Percentiles rank a stretch among this genome's conserved stretches.
Conservation (phyloP, 2,888 invertebrate genomes). For the Metalampra italica region DNA sequence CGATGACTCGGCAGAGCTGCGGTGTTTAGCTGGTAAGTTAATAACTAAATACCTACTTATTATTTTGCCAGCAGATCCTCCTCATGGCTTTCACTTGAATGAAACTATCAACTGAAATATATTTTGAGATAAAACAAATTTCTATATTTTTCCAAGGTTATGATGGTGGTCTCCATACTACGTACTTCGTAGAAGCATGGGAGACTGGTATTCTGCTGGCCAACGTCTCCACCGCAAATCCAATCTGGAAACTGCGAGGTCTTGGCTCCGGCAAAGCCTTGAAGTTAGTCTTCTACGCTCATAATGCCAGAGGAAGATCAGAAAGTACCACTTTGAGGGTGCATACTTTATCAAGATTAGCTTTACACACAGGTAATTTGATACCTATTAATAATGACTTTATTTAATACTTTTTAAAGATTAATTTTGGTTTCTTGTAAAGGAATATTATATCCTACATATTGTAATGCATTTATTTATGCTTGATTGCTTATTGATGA, state of each 20-base stretch:
- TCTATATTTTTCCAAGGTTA: constrained; percentile 72
- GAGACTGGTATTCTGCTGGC: constrained; percentile 80
- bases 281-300: constrained; percentile 88
- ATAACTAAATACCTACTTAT: background rate
- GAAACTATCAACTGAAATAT: too few species aligned
- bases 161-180: constrained; percentile 87
- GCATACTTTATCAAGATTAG: constrained; percentile 56
- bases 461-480: too few species aligned
- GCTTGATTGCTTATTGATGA: too few species aligned
- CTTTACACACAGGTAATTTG: constrained; percentile 59
- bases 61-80: too few species aligned
- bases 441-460: too few species aligned
- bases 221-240: constrained; percentile 84
- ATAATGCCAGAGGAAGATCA: constrained; percentile 90
- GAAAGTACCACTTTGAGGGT: constrained; percentile 77
- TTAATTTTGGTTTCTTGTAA: too few species aligned
- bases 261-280: constrained; percentile 88
- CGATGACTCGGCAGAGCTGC: constrained; percentile 86
- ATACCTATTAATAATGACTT: background rate
- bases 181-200: constrained; percentile 85
- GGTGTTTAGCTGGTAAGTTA: constrained; percentile 79
- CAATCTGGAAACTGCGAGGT: constrained; percentile 86
- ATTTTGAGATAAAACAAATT: too few species aligned
- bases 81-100: too few species aligned
- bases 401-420: background rate